Base-by-base conservation (phyloP, 2,888 invertebrate species). In the Melolontha melolontha region DNA sequence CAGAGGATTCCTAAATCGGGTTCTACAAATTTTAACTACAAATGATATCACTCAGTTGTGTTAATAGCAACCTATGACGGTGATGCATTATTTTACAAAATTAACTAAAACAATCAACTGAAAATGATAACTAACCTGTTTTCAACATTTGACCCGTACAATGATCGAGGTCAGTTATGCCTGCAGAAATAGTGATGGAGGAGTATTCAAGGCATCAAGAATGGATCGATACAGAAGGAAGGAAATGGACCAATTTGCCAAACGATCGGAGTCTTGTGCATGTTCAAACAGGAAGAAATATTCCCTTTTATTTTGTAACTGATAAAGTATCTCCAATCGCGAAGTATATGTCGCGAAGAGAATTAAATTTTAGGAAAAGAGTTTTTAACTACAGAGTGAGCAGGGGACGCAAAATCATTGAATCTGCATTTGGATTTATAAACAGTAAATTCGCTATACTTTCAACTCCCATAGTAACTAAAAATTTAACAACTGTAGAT, bases 181-280 rank as follows among this genome's bases (percentile, higher is more conserved):
- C 67, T 77, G 76, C 14, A 62, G 76, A 69, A 77, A 78, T 64
- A 79, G 75, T 73, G 77, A 79, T 74, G 77, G 75, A 27, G 75
- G 75, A 14, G 74, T 79, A 54, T 79, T 75, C 67, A 64, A 59
- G 47, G 70, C 71, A 17, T 74, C 71, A 49, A 64, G 64, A 70
- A 72, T 73, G 14, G 72, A 70, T 59, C 59, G 68, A 27, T 74
- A 71, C 66, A 70, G 12, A 67, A 17, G 27, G 49, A 68, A 47
- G 27, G 17, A 11, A 34, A 52, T 27, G 27, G 12, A 27, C 14
- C 8, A 22, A 22, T 27, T 14, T 29, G 12, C 11, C 29, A 11
- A 29, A 8, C 17, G 27, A 29, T 8, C 52, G n/a, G n/a, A 29
- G 29, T 29, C 4, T 52, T 52, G n/a, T 27, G 8, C 17, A 52